A percentile compares a stretch with the other conserved stretches of the same genome.
Conservation (phyloP, 2,797 vertebrate species). For the Ambastaia sidthimunki region DNA sequence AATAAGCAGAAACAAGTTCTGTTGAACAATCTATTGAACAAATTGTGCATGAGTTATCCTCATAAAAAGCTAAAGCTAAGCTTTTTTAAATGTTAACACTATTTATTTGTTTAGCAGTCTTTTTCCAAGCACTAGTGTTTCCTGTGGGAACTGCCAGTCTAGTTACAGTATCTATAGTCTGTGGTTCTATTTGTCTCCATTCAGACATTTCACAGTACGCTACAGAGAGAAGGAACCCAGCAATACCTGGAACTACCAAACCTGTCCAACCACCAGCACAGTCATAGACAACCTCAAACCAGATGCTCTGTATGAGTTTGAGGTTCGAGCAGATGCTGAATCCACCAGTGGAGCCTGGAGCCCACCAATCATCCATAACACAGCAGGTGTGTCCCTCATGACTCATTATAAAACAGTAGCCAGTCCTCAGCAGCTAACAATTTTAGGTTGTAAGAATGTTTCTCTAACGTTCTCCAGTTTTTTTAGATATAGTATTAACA, state of each 20-base stretch:
- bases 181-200: constrained; percentile 36
- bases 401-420: background rate
- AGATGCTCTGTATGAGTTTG: constrained; percentile 90
- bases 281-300: constrained; percentile 93
- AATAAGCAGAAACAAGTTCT: background rate
- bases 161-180: background rate
- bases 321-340: constrained; percentile 85
- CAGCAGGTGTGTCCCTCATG: constrained; percentile 54
- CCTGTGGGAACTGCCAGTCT: background rate
- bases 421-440: too few species aligned
- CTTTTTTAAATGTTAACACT: too few species aligned
- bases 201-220: constrained; percentile 76
- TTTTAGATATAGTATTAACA: too few species aligned
- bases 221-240: constrained; percentile 69
- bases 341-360: constrained; percentile 86
- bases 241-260: constrained; percentile 93
- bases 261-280: constrained; percentile 92
- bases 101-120: background rate
- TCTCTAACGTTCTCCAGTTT: too few species aligned
- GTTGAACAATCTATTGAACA: background rate
- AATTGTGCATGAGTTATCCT: background rate
- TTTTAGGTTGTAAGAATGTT: too few species aligned
- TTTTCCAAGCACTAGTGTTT: background rate
- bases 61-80: too few species aligned
- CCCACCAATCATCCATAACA: constrained; percentile 86